Base-by-base conservation (phyloP, 2,797 vertebrate species). In the Alca torda region DNA sequence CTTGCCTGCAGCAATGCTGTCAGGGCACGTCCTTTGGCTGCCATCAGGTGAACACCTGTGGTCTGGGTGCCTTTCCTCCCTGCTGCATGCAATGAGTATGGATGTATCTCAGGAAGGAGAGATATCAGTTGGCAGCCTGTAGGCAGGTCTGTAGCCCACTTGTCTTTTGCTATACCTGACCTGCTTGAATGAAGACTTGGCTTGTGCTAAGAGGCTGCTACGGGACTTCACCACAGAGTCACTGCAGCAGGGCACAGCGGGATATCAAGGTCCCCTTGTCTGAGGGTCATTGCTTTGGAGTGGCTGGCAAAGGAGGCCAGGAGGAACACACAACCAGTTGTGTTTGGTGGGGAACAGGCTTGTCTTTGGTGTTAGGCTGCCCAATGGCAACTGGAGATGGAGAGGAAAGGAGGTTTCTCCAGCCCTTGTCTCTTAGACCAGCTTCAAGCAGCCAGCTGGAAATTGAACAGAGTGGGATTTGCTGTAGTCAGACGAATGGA, bases 1-100 rank as follows among this genome's bases (percentile, higher is more conserved):
- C 39, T 60, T 45, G 78, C 35, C 67, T 16, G 31, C 41, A 56
- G 67, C 41, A n/a, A 1, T 0, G 6, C 45, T 0, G 4, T 5
- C 1, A 11, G 35, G n/a, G 11, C 30, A 28, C 0, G 2, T 82
- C 39, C 45, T 46, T 53, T n/a, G 30, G 16, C 31, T 68, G 53
- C 35, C 7, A 1, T 30, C 1, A 1, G 21, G 33, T 63, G 43
- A 51, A 24, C 7, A 24, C 21, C 20, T 61, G 25, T 63, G 43
- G 13, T 57, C 13, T 46, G 56, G 16, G 8, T 46, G 11, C 0
- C 1, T 28, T 48, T 51, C 33, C 10, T 79, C 18, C 21, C 18
- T 16, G 33, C 31, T 75, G 30, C 0, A 0, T 46, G 45, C 50
- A 9, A 5, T 16, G 37, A 57, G 3, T 16, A 8, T 24, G 33